These are phyloP conservation scores for Drosophila nigritarsus DNA, from an alignment of 2,888 invertebrate genomes.

Conservation along the genomic window DNA sequence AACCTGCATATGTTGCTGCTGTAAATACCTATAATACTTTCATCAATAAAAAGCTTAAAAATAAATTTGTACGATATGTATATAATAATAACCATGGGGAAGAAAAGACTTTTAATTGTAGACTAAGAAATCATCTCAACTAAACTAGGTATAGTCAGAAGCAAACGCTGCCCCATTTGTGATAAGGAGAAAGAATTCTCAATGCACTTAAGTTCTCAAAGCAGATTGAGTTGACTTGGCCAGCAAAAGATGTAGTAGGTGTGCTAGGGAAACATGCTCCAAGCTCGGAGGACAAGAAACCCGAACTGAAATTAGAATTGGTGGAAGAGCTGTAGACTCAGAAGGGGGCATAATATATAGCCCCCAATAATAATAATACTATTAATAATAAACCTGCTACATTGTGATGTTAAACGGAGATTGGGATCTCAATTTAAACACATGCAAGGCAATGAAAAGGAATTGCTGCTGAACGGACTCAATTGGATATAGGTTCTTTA, in stretches of 20 bases:
- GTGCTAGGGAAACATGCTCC: too few species aligned
- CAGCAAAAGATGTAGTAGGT: not conserved
- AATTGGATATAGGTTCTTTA: not conserved
- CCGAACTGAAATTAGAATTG: not conserved
- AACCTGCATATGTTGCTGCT: too few species aligned
- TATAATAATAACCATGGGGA: too few species aligned
- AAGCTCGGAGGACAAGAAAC: not conserved
- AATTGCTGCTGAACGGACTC: not conserved
- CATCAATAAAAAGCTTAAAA: too few species aligned
- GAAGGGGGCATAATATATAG: not conserved
- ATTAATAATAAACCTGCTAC: not conserved
- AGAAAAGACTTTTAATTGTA: too few species aligned
- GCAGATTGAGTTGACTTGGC: not conserved
- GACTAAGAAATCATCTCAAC: not conserved
- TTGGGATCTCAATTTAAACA: not conserved
- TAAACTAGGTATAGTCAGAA: not conserved
- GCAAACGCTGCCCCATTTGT: not conserved
- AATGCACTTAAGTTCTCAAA: not conserved
- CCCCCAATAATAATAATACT: not conserved
- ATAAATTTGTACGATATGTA: too few species aligned
- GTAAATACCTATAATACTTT: too few species aligned
- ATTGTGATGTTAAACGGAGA: not conserved
- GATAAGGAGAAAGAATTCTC: not conserved
- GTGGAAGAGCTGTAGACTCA: not conserved
- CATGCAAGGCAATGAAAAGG: not conserved